These are phyloP conservation scores for Todiramphus chloris DNA, from an alignment of 2,113 vertebrate species.

Conservation along the genomic window DNA sequence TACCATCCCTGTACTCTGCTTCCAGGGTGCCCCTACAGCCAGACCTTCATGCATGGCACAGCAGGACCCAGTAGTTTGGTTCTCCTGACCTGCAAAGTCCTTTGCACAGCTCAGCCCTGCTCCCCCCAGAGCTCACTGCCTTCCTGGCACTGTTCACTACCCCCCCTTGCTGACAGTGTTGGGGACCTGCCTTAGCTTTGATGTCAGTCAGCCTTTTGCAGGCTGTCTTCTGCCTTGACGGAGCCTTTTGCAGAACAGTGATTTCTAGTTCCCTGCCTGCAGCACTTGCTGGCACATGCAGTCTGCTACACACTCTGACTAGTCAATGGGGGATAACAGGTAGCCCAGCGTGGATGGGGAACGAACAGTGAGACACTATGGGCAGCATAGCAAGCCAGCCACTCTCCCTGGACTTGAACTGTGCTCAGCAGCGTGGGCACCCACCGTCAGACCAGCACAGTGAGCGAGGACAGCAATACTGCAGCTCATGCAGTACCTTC, in stretches of 20 bases:
- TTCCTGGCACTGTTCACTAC: not conserved
- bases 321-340: not conserved
- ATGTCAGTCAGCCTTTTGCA: not conserved
- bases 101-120: not conserved
- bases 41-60: not conserved
- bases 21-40: not conserved
- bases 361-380: fast-evolving
- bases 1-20: not conserved
- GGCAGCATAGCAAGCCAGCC: not conserved
- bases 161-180: not conserved
- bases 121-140: too few species aligned
- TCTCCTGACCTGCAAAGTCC: not conserved
- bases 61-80: fast-evolving
- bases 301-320: not conserved
- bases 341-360: fast-evolving
- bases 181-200: not conserved
- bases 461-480: not conserved
- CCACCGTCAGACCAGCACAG: not conserved
- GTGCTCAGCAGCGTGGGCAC: not conserved
- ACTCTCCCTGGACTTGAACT: not conserved
- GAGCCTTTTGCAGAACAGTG: not conserved
- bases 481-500: not conserved
- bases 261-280: not conserved
- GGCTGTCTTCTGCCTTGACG: not conserved
- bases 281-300: fast-evolving